Evolutionary conservation across 1,140 invertebrate genomes (phyloP), one percentile per base, ranked within the genome.

Genomic region (Drosophila ogumai): DNA sequence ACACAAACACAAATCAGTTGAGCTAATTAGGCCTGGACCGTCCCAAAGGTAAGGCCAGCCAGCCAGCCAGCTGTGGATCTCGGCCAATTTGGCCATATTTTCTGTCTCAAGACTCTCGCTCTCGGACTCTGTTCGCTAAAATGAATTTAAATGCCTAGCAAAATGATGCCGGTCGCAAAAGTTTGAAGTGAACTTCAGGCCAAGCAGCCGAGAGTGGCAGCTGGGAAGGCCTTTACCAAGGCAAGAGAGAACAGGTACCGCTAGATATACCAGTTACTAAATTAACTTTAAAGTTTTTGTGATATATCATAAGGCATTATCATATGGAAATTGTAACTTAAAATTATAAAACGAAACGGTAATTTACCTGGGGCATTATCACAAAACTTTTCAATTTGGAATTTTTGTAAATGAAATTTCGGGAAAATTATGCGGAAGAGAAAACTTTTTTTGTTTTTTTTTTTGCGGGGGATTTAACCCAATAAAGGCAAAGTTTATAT

Each of bases 1-100:
- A 43, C 41, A 44, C 41, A 19, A n/a, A 79, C 17, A 60, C 10
- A 32, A 81, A 47, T 72, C 59, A 61, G 72, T 66, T 25, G 38
- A 50, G 32, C 67, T 81, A 84, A 84, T 81, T 85, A 85, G 69
- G 69, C 69, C 46, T 52, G 41, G 65, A 57, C 38, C 68, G 13
- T 55, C 31, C 34, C 22, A 0, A 32, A 50, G 61, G 50, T 64
- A 63, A 13, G 59, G 7, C n/a, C 43, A 22, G 43, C 43, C 46
- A 12, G 3, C 25, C n/a, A 13, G 34, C 68, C 63, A 50, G 34
- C 52, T 55, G 52, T 38, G 52, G 8, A 19, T 28, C 58, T 36
- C 15, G 22, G 66, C 65, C 46, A 71, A 69, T 71, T 72, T 72
- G 68, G 52, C 67, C 65, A 47, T 57, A 71, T 40, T 71, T 69